These are phyloP conservation scores for Acrocephalus arundinaceus DNA, from an alignment of 2,113 vertebrate species.

Conservation along the genomic window DNA sequence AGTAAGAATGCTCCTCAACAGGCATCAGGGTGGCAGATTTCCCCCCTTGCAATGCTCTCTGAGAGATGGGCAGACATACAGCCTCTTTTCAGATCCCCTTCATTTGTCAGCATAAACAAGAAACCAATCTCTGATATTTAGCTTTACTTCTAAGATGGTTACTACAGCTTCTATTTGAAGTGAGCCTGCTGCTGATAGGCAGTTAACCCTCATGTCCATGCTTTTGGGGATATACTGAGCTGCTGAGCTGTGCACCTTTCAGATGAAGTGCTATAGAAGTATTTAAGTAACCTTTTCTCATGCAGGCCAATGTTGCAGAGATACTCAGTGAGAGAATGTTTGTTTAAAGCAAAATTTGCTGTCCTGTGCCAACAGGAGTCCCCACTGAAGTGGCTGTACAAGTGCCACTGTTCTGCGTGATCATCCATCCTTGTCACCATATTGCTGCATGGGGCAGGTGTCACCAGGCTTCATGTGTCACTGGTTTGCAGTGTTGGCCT, in stretches of 20 bases:
- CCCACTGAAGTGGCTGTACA: neutral
- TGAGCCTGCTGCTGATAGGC: neutral
- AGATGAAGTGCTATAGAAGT: neutral
- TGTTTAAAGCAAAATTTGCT: neutral
- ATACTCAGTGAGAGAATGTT: neutral
- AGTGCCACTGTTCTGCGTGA: fast-evolving
- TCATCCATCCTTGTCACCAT: fast-evolving
- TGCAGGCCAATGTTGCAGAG: neutral
- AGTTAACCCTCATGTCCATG: neutral
- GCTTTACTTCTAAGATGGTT: neutral
- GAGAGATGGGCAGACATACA: neutral
- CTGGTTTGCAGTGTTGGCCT: neutral
- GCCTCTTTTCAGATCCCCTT: neutral
- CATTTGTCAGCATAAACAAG: neutral
- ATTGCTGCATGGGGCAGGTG: neutral
- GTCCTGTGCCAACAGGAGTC: neutral
- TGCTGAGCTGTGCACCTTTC: neutral
- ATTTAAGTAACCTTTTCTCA: neutral
- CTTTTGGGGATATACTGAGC: neutral
- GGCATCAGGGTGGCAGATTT: neutral
- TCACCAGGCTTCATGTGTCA: neutral
- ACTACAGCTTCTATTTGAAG: neutral
- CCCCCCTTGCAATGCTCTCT: neutral
- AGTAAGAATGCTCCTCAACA: neutral
- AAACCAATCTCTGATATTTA: neutral